Conservation (phyloP, 2,888 invertebrate genomes). For the Empis livida region DNA sequence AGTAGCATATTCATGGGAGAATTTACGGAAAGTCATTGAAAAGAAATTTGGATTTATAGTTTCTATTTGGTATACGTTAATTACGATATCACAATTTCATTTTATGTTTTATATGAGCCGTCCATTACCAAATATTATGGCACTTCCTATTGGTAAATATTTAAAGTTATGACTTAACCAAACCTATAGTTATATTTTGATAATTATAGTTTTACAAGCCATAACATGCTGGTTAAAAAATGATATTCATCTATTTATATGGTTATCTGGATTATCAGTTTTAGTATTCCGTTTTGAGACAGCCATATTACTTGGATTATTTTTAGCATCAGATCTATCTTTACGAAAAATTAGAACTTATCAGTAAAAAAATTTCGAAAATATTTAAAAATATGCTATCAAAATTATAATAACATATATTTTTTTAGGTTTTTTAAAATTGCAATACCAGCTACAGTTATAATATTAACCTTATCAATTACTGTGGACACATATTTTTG, state of each 20-base stretch:
- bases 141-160: slow-evolving; percentile 70
- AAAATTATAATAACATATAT: background rate
- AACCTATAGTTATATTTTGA: background rate
- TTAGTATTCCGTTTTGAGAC: slow-evolving; percentile 86
- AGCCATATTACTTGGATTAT: slow-evolving; percentile 69
- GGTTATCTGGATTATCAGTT: slow-evolving; percentile 74
- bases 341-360: slow-evolving; percentile 52
- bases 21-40: slow-evolving; percentile 59
- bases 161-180: no score
- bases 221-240: slow-evolving; percentile 73
- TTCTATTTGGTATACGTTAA: slow-evolving; percentile 66
- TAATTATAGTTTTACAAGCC: slow-evolving; percentile 66
- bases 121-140: slow-evolving; percentile 90
- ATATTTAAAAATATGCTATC: background rate
- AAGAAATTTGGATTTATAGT: slow-evolving; percentile 66
- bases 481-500: slow-evolving; percentile 87
- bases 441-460: slow-evolving; percentile 56
- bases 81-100: slow-evolving; percentile 91
- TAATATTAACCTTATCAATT: slow-evolving; percentile 57
- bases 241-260: slow-evolving; percentile 60
- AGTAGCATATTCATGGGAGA: slow-evolving; percentile 61
- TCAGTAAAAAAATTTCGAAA: slow-evolving; percentile 44
- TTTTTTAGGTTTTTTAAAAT: slow-evolving; percentile 52
- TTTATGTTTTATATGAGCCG: slow-evolving; percentile 94
- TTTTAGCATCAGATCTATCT: slow-evolving; percentile 68